A percentile compares a stretch with the other conserved stretches of the same genome.
phyloP scores from a whole-genome alignment of 2,888 invertebrate species.

The Pyrrhosoma nymphula region DNA sequence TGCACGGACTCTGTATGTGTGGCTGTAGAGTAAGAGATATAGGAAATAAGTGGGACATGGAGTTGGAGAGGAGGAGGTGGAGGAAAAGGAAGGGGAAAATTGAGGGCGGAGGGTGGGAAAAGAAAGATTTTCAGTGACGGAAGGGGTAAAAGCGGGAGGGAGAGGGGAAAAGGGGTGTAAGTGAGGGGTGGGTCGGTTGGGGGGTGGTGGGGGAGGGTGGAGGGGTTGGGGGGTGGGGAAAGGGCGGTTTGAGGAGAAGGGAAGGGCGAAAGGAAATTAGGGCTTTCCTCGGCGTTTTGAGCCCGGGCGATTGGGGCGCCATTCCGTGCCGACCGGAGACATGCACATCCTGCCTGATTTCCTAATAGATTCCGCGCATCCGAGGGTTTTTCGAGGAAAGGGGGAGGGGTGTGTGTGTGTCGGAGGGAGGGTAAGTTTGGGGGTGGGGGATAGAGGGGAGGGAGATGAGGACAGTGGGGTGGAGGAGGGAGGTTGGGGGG shows the following conservation, averaged over 20 bases:
- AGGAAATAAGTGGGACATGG: too few species aligned
- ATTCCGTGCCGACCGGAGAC: conserved; percentile 70
- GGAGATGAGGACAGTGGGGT: neutral
- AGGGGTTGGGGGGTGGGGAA: neutral
- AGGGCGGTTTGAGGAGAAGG: neutral
- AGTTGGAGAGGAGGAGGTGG: neutral
- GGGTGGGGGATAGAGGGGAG: neutral
- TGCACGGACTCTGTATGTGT: too few species aligned
- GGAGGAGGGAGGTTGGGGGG: neutral
- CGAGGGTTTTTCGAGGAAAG: conserved; percentile 8
- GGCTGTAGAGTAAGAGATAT: too few species aligned
- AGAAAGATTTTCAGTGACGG: neutral
- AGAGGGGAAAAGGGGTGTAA: neutral
- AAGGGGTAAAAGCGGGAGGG: conserved; percentile 16
- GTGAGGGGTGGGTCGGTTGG: neutral
- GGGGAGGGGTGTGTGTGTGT: neutral
- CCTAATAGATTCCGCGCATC: conserved; percentile 71
- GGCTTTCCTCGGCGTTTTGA: conserved; percentile 67
- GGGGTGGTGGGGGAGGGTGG: neutral
- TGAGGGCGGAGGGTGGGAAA: neutral
- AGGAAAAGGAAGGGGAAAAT: too few species aligned
- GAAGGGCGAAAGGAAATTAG: conserved; percentile 57
- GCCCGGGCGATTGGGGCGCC: conserved; percentile 63
- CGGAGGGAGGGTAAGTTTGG: neutral
- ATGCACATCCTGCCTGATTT: conserved; percentile 70